phyloP scores from a whole-genome alignment of 2,113 vertebrate genomes.

The Cyprinodon tularosa region DNA sequence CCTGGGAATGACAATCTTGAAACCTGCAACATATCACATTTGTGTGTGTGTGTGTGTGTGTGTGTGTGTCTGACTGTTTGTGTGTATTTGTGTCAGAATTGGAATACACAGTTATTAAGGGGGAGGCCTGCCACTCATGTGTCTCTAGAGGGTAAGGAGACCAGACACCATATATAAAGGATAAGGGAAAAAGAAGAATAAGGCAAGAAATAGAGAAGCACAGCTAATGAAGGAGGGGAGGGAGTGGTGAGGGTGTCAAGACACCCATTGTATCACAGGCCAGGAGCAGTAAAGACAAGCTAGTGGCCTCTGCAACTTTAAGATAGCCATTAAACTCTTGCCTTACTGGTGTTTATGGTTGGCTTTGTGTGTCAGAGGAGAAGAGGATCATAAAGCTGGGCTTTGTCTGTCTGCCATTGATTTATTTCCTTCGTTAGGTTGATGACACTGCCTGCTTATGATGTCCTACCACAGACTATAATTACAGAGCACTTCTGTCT shows the following conservation, averaged over 20 bases:
- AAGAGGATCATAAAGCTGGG: constrained; percentile 73
- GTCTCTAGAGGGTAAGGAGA: constrained; percentile 72
- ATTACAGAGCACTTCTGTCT: constrained; percentile 79
- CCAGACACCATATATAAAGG: constrained; percentile 60
- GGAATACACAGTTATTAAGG: constrained; percentile 76
- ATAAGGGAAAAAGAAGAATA: constrained; percentile 44
- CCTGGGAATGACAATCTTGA: constrained; percentile 69
- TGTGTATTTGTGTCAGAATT: constrained; percentile 58
- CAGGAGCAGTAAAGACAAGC: constrained; percentile 77
- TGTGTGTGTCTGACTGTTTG: constrained; percentile 43
- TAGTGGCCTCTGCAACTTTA: constrained; percentile 79
- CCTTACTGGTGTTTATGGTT: constrained; percentile 75
- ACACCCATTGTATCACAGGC: constrained; percentile 68
- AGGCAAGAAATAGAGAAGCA: constrained; percentile 56
- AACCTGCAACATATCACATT: constrained; percentile 56
- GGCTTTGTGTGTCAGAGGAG: constrained; percentile 76
- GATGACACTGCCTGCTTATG: constrained; percentile 79
- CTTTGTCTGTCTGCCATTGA: constrained; percentile 80
- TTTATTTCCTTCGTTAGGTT: constrained; percentile 82
- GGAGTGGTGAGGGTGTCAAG: constrained; percentile 65
- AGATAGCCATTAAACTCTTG: constrained; percentile 80
- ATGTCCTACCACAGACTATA: constrained; percentile 77
- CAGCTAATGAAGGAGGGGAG: constrained; percentile 74
- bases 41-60: constrained; percentile 5
- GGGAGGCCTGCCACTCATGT: constrained; percentile 75